A percentile compares a stretch with the other conserved stretches of the same genome.
Evolutionary conservation across 2,113 vertebrate genomes (phyloP).

Genomic region (Siniperca knerii): DNA sequence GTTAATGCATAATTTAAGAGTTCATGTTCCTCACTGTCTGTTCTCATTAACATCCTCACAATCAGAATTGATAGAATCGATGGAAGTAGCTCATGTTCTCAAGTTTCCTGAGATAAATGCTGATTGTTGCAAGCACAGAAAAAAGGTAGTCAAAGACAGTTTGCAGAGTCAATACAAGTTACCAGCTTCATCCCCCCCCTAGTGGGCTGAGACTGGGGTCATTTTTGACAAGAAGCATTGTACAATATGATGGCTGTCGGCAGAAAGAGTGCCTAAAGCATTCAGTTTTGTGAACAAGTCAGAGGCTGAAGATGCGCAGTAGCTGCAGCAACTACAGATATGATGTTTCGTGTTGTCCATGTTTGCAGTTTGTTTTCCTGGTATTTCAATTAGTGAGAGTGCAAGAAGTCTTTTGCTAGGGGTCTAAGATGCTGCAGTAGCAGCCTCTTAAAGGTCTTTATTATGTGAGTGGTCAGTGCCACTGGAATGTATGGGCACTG

Average conservation of each 20-base stretch:
- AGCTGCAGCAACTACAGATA: conserved; percentile 7
- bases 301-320: neutral
- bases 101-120: conserved; percentile 21
- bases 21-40: neutral
- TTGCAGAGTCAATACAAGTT: conserved; percentile 18
- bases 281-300: conserved; percentile 4
- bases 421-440: neutral
- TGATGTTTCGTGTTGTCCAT: neutral
- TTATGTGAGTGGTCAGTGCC: conserved; percentile 1
- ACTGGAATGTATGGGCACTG: conserved; percentile 10
- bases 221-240: conserved; percentile 22
- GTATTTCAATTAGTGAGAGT: neutral
- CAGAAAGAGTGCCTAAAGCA: neutral
- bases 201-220: conserved; percentile 4
- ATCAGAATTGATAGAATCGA: conserved; percentile 11
- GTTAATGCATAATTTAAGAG: conserved; percentile 13
- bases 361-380: neutral
- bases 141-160: conserved; percentile 1
- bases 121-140: conserved; percentile 8
- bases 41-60: conserved; percentile 27
- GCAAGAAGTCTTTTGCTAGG: neutral
- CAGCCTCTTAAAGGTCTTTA: conserved; percentile 7
- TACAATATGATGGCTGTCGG: neutral
- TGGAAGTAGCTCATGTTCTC: neutral
- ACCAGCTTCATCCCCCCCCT: conserved; percentile 27